Evolutionary conservation across 1,140 invertebrate genomes (phyloP).

Genomic region (Panonychus citri): DNA sequence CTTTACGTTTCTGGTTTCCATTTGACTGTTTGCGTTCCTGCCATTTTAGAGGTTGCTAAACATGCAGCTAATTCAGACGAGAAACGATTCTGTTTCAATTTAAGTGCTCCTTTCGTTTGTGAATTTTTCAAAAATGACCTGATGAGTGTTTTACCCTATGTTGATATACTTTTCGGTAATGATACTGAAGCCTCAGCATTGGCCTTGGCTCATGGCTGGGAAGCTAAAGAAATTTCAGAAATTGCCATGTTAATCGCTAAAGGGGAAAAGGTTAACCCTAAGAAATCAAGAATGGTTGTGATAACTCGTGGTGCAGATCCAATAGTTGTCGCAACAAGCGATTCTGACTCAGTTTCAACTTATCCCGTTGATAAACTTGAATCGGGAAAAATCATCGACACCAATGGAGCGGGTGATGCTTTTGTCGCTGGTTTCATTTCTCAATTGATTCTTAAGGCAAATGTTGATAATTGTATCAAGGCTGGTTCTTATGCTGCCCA

Average conservation of each 20-base stretch:
- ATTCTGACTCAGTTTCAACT: slow-evolving; percentile 17
- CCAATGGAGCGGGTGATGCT: slow-evolving; percentile 95
- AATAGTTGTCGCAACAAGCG: slow-evolving; percentile 41
- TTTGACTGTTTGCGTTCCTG: slow-evolving; percentile 2
- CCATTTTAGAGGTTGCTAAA: slow-evolving; percentile 3
- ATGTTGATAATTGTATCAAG: slow-evolving; percentile 50
- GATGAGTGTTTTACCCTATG: slow-evolving; percentile 59
- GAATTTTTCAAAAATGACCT: slow-evolving; percentile 67
- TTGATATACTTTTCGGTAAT: slow-evolving; percentile 92
- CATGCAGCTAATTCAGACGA: not conserved
- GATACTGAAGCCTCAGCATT: slow-evolving; percentile 34
- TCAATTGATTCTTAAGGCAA: slow-evolving; percentile 39
- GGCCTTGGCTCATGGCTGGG: slow-evolving; percentile 8
- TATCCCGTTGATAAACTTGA: not conserved
- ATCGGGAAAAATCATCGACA: slow-evolving; percentile 55
- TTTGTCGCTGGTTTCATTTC: slow-evolving; percentile 89
- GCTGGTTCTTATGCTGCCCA: slow-evolving; percentile 68
- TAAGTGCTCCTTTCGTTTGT: slow-evolving; percentile 85
- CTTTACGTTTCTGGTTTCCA: slow-evolving; percentile 10
- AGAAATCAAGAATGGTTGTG: slow-evolving; percentile 45
- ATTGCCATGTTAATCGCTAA: slow-evolving; percentile 42
- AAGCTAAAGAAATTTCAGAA: slow-evolving; percentile 26
- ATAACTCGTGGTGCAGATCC: slow-evolving; percentile 72
- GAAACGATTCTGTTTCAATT: slow-evolving; percentile 14
- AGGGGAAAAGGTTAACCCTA: slow-evolving; percentile 18